A percentile compares a stretch with the other conserved stretches of the same genome.
Conservation (phyloP, 2,797 vertebrate genomes). For the Avahi laniger region DNA sequence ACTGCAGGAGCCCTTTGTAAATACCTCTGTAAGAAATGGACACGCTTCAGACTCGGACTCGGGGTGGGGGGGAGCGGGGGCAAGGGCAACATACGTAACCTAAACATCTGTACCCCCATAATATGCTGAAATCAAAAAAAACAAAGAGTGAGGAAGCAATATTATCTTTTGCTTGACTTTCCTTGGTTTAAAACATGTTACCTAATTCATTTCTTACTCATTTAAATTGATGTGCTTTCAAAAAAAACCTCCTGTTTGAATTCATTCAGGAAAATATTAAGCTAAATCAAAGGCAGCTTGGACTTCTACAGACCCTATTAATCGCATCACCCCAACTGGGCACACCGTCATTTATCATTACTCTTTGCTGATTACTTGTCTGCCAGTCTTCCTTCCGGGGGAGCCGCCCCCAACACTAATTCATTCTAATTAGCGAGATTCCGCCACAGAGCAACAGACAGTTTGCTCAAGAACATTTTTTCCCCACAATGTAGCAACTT, state of each 20-base stretch:
- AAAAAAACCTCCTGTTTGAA: neutral
- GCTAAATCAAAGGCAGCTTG: conserved; percentile 31
- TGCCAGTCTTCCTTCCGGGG: neutral
- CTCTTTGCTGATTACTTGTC: conserved; percentile 32
- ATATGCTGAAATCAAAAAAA: no score
- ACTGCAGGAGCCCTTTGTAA: neutral
- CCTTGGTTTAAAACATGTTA: conserved; percentile 43
- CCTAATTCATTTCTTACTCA: conserved; percentile 11
- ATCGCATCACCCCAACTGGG: conserved; percentile 29
- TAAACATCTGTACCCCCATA: no score
- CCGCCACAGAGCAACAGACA: neutral
- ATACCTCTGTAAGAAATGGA: neutral
- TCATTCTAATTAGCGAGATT: conserved; percentile 39
- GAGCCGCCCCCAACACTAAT: conserved; percentile 15
- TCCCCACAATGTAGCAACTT: neutral
- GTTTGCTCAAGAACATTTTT: neutral
- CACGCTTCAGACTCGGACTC: no score
- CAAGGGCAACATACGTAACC: no score
- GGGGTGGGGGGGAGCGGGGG: no score
- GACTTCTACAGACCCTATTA: conserved; percentile 48
- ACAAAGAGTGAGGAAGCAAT: neutral
- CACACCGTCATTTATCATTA: conserved; percentile 30
- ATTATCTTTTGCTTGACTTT: conserved; percentile 41
- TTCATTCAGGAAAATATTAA: conserved; percentile 60
- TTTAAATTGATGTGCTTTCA: conserved; percentile 43